phyloP scores from a whole-genome alignment of 2,888 invertebrate genomes.

The Xestobium rufovillosum region DNA sequence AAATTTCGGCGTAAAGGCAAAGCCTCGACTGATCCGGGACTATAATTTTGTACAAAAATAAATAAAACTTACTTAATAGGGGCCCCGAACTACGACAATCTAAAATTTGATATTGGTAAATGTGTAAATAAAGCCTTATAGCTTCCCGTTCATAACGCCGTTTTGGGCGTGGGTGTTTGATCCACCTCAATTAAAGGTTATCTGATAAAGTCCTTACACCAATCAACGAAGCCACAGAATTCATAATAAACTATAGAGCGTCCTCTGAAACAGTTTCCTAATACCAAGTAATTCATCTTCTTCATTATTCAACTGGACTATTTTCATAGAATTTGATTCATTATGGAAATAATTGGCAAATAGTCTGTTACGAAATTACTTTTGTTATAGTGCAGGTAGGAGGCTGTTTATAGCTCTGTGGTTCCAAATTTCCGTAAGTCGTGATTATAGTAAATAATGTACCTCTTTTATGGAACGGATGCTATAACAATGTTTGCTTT shows the following conservation, averaged over 20 bases:
- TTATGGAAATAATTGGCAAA: too few species aligned
- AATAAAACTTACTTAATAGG: slow-evolving; percentile 16
- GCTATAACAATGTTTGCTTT: slow-evolving; percentile 37
- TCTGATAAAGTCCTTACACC: slow-evolving; percentile 15
- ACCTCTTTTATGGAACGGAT: slow-evolving; percentile 29
- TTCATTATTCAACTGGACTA: too few species aligned
- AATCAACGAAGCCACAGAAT: too few species aligned
- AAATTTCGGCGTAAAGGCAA: neutral
- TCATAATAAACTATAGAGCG: too few species aligned
- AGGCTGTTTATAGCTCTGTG: too few species aligned
- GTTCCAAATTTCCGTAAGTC: neutral
- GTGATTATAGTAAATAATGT: slow-evolving; percentile 6
- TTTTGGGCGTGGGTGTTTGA: slow-evolving; percentile 29
- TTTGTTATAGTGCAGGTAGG: too few species aligned
- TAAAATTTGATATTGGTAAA: slow-evolving; percentile 14
- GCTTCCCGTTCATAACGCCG: slow-evolving; percentile 28
- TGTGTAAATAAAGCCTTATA: too few species aligned
- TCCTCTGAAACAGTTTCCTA: too few species aligned
- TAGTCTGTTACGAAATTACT: too few species aligned
- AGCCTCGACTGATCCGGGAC: neutral
- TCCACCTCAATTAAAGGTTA: slow-evolving; percentile 23
- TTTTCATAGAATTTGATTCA: too few species aligned
- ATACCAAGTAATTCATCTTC: too few species aligned
- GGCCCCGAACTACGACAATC: slow-evolving; percentile 4
- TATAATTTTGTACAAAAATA: slow-evolving; percentile 18